phyloP scores from a whole-genome alignment of 2,797 vertebrate genomes.

The Chromobotia macracanthus region DNA sequence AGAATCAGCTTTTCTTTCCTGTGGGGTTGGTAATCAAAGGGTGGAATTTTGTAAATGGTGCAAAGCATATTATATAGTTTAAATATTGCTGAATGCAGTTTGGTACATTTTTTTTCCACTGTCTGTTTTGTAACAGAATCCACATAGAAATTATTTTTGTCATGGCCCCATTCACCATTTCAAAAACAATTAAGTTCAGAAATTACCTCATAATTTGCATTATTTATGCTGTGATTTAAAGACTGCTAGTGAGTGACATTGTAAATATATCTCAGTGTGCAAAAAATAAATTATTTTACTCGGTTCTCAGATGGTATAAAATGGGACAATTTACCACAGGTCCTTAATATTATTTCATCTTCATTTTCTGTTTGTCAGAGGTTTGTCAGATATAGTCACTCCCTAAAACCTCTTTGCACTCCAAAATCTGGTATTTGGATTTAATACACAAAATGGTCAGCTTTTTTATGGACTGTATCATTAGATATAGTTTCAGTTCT shows the following conservation, averaged over 20 bases:
- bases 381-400: constrained; percentile 21
- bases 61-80: constrained; percentile 38
- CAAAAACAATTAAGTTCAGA: constrained; percentile 44
- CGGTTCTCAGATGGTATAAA: constrained; percentile 50
- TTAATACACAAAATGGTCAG: neutral
- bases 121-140: constrained; percentile 38
- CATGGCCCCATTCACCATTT: constrained; percentile 35
- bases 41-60: constrained; percentile 37
- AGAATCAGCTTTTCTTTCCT: constrained; percentile 31
- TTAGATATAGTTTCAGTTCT: constrained; percentile 25
- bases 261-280: constrained; percentile 57
- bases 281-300: constrained; percentile 51
- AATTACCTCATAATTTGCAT: constrained; percentile 60
- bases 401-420: constrained; percentile 3
- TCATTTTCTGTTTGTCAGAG: constrained; percentile 20
- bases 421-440: neutral
- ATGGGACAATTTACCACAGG: constrained; percentile 51
- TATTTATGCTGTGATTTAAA: constrained; percentile 58
- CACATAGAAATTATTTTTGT: constrained; percentile 1
- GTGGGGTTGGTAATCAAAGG: constrained; percentile 16
- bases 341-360: constrained; percentile 40
- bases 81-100: constrained; percentile 26
- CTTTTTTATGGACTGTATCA: constrained; percentile 9
- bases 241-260: constrained; percentile 50
- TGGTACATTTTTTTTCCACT: constrained; percentile 44